phyloP scores from a whole-genome alignment of 2,888 invertebrate genomes.

The Leucophora obtusa region DNA sequence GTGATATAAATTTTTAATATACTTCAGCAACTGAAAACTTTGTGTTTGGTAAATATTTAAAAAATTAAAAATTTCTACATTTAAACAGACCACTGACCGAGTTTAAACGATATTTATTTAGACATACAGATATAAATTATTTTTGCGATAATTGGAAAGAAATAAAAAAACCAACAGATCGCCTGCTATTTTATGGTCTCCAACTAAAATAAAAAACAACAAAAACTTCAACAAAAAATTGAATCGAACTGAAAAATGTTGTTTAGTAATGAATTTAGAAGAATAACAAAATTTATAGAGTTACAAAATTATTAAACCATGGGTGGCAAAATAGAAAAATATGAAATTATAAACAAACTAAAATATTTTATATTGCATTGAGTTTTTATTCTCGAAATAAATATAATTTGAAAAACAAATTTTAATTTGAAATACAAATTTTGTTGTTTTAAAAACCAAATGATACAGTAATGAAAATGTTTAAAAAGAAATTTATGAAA shows the following conservation, averaged over 20 bases:
- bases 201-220: not conserved
- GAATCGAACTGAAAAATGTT: not conserved
- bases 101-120: slow-evolving; percentile 57
- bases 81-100: slow-evolving; percentile 55
- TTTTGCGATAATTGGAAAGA: slow-evolving; percentile 46
- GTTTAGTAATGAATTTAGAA: not conserved
- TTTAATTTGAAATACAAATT: not conserved
- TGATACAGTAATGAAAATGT: not conserved
- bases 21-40: not conserved
- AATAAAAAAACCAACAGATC: not conserved
- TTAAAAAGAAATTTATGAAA: not conserved
- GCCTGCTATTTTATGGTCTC: slow-evolving; percentile 1
- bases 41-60: not conserved
- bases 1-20: not conserved
- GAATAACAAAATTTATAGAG: not conserved
- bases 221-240: not conserved
- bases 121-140: slow-evolving; percentile 38
- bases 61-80: not conserved
- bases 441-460: not conserved
- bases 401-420: not conserved
- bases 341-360: not conserved
- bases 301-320: not conserved
- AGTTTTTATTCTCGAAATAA: not conserved
- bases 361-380: not conserved
- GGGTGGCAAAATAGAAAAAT: not conserved